Percentiles rank a stretch among this genome's conserved stretches.
Conservation (phyloP, 2,797 vertebrate species). For the Merluccius polli region DNA sequence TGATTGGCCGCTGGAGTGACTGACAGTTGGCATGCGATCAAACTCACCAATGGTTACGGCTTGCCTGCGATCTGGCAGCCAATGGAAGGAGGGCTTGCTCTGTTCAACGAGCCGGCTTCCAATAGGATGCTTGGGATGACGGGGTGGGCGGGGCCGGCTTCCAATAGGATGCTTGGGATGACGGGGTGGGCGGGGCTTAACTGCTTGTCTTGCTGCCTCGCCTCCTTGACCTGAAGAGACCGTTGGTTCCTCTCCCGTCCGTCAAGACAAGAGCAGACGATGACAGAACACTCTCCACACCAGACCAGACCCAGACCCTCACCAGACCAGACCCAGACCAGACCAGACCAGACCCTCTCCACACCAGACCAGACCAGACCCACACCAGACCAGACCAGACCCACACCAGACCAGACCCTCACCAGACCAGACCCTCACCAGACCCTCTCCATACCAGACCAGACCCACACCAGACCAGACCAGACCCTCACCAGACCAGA, state of each 20-base stretch:
- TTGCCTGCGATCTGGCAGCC: slow-evolving; percentile 70
- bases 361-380: not conserved
- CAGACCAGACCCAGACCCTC: not conserved
- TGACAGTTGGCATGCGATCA: slow-evolving; percentile 39
- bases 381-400: slow-evolving; percentile 23
- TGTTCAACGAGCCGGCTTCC: slow-evolving; percentile 24
- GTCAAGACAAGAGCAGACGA: not conserved
- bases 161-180: slow-evolving; percentile 37
- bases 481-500: slow-evolving; percentile 1
- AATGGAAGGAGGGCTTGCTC: slow-evolving; percentile 72
- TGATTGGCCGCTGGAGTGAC: slow-evolving; percentile 56
- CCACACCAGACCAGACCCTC: slow-evolving; percentile 27
- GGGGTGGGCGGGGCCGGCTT: slow-evolving; percentile 40
- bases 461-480: not conserved
- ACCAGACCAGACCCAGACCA: not conserved
- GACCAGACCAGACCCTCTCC: not conserved
- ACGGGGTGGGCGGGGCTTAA: slow-evolving; percentile 45
- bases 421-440: slow-evolving; percentile 16
- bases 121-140: slow-evolving; percentile 36
- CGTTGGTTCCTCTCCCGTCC: slow-evolving; percentile 43
- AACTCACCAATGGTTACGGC: slow-evolving; percentile 58
- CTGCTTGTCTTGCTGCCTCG: too few relatives aligned
- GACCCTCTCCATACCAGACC: not conserved
- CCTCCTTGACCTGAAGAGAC: slow-evolving; percentile 54
- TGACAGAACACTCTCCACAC: not conserved